phyloP scores from a whole-genome alignment of 2,113 vertebrate genomes.

The Hydropotes inermis region DNA sequence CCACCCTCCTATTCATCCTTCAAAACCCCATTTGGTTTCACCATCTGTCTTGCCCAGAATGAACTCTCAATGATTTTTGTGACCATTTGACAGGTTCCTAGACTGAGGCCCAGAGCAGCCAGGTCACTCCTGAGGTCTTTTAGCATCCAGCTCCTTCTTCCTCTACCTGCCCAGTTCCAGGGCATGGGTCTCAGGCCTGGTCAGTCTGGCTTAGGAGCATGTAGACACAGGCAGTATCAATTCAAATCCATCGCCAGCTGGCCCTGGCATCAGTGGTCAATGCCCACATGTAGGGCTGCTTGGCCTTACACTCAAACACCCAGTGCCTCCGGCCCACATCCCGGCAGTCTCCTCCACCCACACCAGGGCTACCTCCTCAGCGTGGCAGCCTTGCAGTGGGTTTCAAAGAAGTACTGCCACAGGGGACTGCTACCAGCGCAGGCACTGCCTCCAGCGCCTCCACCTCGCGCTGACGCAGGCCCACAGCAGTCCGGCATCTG shows the following conservation, averaged over 20 bases:
- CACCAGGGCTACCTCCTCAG: slow-evolving; percentile 71
- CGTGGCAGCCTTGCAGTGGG: slow-evolving; percentile 81
- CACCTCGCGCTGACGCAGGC: slow-evolving; percentile 82
- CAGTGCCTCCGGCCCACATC: slow-evolving; percentile 91
- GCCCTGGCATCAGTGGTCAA: slow-evolving; percentile 85
- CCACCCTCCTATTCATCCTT: slow-evolving; percentile 17
- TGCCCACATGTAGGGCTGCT: slow-evolving; percentile 88
- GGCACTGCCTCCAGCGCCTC: slow-evolving; percentile 88
- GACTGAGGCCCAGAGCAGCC: background rate
- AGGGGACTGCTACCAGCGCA: slow-evolving; percentile 84
- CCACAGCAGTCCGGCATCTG: slow-evolving; percentile 83
- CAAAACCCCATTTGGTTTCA: slow-evolving; percentile 28
- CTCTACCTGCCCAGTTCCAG: background rate
- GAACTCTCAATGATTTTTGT: background rate
- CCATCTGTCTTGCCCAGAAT: background rate
- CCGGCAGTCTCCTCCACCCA: slow-evolving; percentile 81
- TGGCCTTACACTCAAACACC: slow-evolving; percentile 88
- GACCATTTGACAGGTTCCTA: background rate
- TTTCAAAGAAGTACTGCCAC: slow-evolving; percentile 93
- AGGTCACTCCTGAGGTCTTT: background rate
- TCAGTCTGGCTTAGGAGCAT: slow-evolving; percentile 85
- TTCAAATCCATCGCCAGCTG: slow-evolving; percentile 92
- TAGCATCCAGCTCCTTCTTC: background rate
- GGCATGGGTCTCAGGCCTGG: slow-evolving; percentile 56
- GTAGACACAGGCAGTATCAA: slow-evolving; percentile 91